phyloP scores from a whole-genome alignment of 2,888 invertebrate species.

The Megastigmus dorsalis region DNA sequence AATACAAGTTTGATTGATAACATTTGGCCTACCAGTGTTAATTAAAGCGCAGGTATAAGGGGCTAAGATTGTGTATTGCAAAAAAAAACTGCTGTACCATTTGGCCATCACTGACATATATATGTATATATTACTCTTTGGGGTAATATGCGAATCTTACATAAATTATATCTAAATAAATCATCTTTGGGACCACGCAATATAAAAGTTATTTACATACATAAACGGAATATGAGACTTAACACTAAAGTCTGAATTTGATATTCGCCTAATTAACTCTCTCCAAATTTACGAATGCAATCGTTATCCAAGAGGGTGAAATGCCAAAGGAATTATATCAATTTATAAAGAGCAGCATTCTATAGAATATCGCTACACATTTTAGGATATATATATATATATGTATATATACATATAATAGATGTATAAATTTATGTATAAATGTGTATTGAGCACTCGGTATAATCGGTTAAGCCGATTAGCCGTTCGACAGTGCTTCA shows the following conservation, averaged over 20 bases:
- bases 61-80: neutral
- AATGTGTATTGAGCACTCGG: neutral
- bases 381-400: too few relatives aligned
- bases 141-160: constrained; percentile 48
- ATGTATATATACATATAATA: neutral
- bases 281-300: neutral
- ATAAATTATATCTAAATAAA: constrained; percentile 35
- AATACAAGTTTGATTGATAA: too few relatives aligned
- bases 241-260: neutral
- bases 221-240: constrained; percentile 27
- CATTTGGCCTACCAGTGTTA: too few relatives aligned
- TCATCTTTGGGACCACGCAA: constrained; percentile 44
- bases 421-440: neutral
- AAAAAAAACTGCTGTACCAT: neutral
- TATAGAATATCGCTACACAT: too few relatives aligned
- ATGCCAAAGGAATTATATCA: too few relatives aligned
- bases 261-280: neutral
- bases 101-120: neutral
- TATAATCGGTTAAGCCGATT: too few relatives aligned
- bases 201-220: constrained; percentile 63
- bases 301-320: neutral
- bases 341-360: too few relatives aligned
- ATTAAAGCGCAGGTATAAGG: too few relatives aligned
- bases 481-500: neutral
- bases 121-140: constrained; percentile 64